Evolutionary conservation across 2,888 invertebrate genomes (phyloP).

Genomic region (Tipula unca): DNA sequence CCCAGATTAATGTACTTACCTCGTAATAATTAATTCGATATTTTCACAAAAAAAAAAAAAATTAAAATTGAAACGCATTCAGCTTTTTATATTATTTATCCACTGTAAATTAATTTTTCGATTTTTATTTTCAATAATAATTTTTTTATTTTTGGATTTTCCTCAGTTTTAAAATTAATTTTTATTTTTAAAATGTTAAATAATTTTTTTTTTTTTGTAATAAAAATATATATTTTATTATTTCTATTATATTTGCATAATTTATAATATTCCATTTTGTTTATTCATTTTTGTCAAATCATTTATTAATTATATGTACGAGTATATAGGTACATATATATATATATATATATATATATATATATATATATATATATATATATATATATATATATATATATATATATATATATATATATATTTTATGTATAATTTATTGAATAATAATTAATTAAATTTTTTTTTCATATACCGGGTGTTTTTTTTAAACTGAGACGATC

Average conservation of each 20-base stretch:
- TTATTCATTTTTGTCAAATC: background rate
- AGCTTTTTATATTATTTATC: background rate
- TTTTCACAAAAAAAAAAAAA: background rate
- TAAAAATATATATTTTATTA: constrained; percentile 4
- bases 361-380: background rate
- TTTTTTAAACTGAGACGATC: no score
- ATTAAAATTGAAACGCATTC: background rate
- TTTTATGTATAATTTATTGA: background rate
- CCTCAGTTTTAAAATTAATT: background rate
- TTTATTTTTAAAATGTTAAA: background rate
- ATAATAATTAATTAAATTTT: background rate
- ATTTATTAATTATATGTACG: background rate
- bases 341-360: background rate
- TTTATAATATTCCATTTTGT: background rate
- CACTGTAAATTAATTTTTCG: background rate
- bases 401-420: background rate
- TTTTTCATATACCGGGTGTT: background rate
- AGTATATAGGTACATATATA: background rate
- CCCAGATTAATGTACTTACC: no score
- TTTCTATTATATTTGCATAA: background rate
- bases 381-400: background rate
- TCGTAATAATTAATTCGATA: background rate
- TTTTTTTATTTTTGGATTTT: no score
- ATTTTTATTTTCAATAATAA: background rate
- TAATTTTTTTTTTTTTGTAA: background rate